Evolutionary conservation across 2,113 vertebrate species (phyloP).

Genomic region (Columba livia): DNA sequence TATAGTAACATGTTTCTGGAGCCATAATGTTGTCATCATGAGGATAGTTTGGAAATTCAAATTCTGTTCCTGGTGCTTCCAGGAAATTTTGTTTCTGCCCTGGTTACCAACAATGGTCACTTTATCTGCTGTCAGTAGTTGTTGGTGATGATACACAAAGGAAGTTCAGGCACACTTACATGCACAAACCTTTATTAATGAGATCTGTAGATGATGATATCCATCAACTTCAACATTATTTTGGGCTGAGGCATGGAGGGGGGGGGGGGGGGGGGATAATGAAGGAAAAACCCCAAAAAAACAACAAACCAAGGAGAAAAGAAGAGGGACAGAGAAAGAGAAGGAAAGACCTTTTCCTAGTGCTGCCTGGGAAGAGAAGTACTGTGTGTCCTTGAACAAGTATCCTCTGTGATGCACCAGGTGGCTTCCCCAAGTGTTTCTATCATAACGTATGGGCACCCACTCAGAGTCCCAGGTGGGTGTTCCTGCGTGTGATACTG

Average conservation of each 20-base stretch:
- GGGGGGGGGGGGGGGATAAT: too few species aligned
- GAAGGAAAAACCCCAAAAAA: too few species aligned
- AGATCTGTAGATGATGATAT: background rate
- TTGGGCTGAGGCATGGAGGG: background rate
- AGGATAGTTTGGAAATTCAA: background rate
- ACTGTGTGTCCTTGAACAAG: background rate
- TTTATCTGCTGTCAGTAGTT: background rate
- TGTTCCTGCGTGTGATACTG: background rate
- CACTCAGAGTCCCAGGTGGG: background rate
- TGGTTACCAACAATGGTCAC: background rate
- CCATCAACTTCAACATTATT: background rate
- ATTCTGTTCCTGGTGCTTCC: background rate
- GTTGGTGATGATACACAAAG: background rate
- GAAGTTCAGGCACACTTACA: rapidly evolving
- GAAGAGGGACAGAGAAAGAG: background rate
- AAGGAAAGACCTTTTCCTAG: background rate
- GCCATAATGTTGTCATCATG: background rate
- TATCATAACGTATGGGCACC: background rate
- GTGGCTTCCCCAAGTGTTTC: background rate
- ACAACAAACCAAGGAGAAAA: background rate
- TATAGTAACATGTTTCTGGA: background rate
- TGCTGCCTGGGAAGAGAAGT: background rate
- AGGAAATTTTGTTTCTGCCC: background rate
- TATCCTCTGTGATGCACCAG: rapidly evolving
- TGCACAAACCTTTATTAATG: background rate